These are phyloP conservation scores for Sinocyclocheilus anshuiensis DNA, from an alignment of 2,113 vertebrate genomes.

Conservation along the genomic window DNA sequence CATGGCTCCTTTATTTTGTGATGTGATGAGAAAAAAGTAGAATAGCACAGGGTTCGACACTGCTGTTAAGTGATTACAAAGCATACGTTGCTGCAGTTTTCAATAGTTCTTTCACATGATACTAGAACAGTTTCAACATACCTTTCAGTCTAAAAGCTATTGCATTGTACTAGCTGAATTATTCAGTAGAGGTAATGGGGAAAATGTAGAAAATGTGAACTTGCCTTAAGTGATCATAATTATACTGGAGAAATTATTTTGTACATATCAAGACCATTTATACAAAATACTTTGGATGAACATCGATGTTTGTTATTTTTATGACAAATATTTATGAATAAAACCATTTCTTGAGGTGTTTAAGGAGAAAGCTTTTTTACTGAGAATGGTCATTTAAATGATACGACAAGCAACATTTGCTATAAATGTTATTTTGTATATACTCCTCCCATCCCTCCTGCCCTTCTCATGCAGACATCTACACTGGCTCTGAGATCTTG, in stretches of 20 bases:
- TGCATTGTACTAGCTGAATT: constrained; percentile 63
- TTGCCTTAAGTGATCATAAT: constrained; percentile 83
- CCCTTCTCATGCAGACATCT: constrained; percentile 16
- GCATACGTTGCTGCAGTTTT: constrained; percentile 80
- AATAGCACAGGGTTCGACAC: constrained; percentile 69
- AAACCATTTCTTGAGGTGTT: constrained; percentile 69
- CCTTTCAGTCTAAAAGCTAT: constrained; percentile 64
- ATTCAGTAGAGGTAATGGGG: constrained; percentile 66
- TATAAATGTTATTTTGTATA: not conserved
- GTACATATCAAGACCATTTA: constrained; percentile 76
- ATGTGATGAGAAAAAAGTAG: constrained; percentile 68
- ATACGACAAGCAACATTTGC: not conserved
- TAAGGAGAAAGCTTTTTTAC: constrained; percentile 5
- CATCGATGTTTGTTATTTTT: constrained; percentile 85
- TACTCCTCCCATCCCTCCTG: constrained; percentile 6
- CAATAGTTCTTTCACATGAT: constrained; percentile 66
- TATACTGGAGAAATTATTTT: constrained; percentile 74
- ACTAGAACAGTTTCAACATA: constrained; percentile 57
- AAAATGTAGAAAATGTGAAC: constrained; percentile 73
- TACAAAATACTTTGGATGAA: constrained; percentile 79
- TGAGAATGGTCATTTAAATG: not conserved
- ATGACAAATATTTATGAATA: constrained; percentile 81
- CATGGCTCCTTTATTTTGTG: constrained; percentile 65
- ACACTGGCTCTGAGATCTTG: constrained; percentile 46
- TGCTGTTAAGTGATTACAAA: constrained; percentile 80